Base-by-base conservation (phyloP, 2,113 vertebrate genomes). In the Cochlearius cochlearius region DNA sequence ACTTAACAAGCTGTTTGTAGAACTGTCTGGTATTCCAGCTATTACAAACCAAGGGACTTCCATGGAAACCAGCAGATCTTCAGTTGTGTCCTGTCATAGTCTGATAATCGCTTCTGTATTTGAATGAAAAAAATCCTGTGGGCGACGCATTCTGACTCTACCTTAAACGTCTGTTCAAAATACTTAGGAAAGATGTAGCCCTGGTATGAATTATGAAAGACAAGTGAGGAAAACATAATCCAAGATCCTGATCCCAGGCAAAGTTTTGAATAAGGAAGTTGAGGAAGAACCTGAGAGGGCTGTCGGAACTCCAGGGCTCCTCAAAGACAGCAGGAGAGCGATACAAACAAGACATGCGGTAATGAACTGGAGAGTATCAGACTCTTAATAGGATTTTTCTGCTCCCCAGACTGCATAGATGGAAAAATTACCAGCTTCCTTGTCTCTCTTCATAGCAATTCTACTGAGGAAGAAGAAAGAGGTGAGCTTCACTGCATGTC, bases 61-160 rank as follows among this genome's bases (percentile, higher is more conserved):
- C 89, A 96, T 78, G 86, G 96, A 96, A 96, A 96, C 91, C 68
- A 91, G 63, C 38, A 92, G 60, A 87, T 77, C 62, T 87, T 64
- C 58, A 39, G n/a, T 7, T n/a, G 45, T 67, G 56, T 56, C 83
- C 60, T 89, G 72, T 71, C 88, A 64, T 0, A 20, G 88, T 39
- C 58, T 84, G 72, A 80, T 62, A 86, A 91, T 18, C 45, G 9
- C 38, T 63, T 50, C 90, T 56, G 59, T 12, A 60, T 67, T 10
- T 74, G 79, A 94, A 88, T 39, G 63, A 36, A 78, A 92, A 79
- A 80, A 67, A 41, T 47, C 34, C 41, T 0, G 7, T 60, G 47
- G 83, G 59, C 10, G 11, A 90, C 3, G 10, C 32, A 55, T 67
- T 63, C 66, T 41, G 43, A 71, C 32, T 62, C 64, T 67, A 56